These are phyloP conservation scores for Aptenodytes forsteri DNA, from an alignment of 2,113 vertebrate species.

Conservation along the genomic window DNA sequence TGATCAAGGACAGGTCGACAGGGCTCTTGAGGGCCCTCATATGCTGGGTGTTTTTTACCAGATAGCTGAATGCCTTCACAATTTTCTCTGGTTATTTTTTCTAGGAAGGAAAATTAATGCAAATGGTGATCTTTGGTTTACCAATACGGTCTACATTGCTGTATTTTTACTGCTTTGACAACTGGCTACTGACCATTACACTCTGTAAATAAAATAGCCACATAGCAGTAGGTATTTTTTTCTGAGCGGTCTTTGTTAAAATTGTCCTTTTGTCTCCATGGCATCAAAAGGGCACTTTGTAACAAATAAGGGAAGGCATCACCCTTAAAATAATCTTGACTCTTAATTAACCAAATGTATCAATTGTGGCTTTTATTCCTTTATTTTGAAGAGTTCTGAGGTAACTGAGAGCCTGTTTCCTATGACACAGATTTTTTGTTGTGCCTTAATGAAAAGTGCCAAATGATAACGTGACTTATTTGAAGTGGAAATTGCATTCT, in stretches of 20 bases:
- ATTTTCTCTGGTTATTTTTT: not conserved
- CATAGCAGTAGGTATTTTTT: not conserved
- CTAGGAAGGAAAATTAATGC: not conserved
- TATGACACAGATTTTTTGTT: not conserved
- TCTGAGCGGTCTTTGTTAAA: not conserved
- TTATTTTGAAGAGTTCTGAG: not conserved
- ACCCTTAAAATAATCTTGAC: not conserved
- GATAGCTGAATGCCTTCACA: not conserved
- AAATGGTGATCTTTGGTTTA: not conserved
- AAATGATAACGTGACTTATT: not conserved
- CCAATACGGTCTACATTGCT: not conserved
- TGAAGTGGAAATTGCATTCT: not conserved
- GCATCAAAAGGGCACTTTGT: not conserved
- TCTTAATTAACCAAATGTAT: constrained; percentile 7
- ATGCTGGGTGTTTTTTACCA: not conserved
- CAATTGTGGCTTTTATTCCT: not conserved
- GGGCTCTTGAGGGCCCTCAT: not conserved
- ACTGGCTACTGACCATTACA: not conserved
- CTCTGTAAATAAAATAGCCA: not conserved
- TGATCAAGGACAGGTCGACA: not conserved
- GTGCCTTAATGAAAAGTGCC: not conserved
- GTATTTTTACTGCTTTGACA: not conserved
- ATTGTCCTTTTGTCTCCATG: constrained; percentile 17
- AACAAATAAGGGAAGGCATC: not conserved
- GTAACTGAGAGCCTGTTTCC: not conserved